Percentiles rank a stretch among this genome's conserved stretches.
phyloP scores from a whole-genome alignment of 2,888 invertebrate species.

The Chalcis sispes region DNA sequence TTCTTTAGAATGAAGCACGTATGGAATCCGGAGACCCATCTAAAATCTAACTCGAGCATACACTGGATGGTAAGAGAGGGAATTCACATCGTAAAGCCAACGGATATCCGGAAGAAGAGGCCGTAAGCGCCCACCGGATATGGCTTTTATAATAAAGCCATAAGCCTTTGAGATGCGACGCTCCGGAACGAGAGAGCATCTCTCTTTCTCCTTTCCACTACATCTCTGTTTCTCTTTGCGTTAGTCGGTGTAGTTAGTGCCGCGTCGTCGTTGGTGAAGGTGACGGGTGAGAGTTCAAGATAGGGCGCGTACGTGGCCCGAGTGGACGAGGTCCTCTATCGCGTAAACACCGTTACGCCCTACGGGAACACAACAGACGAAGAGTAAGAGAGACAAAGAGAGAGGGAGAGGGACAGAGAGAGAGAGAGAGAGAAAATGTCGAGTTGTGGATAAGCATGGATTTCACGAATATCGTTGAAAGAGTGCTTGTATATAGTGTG shows the following conservation, averaged over 20 bases:
- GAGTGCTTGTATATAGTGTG: no score
- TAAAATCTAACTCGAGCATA: conserved; percentile 26
- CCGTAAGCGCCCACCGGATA: conserved; percentile 56
- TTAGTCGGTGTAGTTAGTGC: no score
- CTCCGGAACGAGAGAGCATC: neutral
- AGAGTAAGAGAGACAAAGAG: no score
- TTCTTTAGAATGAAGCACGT: no score
- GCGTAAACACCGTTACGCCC: conserved; percentile 25
- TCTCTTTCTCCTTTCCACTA: no score
- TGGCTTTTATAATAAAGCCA: conserved; percentile 65
- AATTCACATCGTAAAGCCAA: conserved; percentile 9
- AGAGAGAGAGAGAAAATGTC: conserved; percentile 18
- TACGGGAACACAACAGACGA: neutral
- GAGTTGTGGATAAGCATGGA: conserved; percentile 2
- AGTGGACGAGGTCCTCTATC: neutral
- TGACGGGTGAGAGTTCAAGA: neutral
- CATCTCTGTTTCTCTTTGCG: no score
- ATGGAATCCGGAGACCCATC: conserved; percentile 26
- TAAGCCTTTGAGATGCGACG: conserved; percentile 57
- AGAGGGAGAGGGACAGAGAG: no score
- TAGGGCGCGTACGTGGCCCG: conserved; percentile 20
- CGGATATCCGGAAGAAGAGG: conserved; percentile 50
- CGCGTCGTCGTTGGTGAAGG: no score
- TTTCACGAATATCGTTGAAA: conserved; percentile 12
- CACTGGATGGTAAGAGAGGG: neutral